A percentile compares a stretch with the other conserved stretches of the same genome.
Evolutionary conservation across 64 coral and sea anemone genomes (phyloP).

Genomic region (Stylophora pistillata): DNA sequence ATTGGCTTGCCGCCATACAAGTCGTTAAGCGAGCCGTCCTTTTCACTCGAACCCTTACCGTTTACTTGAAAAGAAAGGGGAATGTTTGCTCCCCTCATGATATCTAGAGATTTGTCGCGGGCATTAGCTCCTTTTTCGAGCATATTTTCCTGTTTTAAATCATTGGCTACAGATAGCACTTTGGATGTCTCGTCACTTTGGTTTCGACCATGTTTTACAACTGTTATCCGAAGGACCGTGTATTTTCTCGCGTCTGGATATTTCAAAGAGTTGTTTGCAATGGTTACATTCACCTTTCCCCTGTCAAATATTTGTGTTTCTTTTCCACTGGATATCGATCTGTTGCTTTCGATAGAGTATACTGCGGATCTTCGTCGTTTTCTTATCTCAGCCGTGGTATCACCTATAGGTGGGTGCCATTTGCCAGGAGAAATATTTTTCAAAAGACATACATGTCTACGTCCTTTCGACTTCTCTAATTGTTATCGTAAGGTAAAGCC

Average conservation of each 20-base stretch:
- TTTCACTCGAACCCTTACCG: background rate
- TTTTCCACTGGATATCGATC: background rate
- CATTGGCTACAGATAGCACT: background rate
- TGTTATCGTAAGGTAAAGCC: background rate
- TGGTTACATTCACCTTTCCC: background rate
- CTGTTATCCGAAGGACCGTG: background rate
- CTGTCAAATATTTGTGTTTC: slow-evolving; percentile 7
- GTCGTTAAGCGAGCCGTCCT: background rate
- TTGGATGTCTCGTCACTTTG: background rate
- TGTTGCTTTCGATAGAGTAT: background rate
- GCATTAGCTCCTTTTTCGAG: background rate
- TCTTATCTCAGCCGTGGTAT: background rate
- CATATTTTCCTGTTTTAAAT: background rate
- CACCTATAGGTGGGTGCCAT: background rate
- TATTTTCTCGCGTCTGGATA: background rate
- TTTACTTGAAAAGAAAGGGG: slow-evolving; percentile 7
- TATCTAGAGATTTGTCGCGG: background rate
- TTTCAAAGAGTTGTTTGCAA: background rate
- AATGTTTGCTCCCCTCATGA: background rate
- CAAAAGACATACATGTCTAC: background rate
- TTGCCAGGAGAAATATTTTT: no score
- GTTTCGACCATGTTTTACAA: slow-evolving; percentile 7
- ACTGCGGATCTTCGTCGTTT: slow-evolving; percentile 1
- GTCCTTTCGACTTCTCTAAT: background rate
- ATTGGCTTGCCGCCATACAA: background rate